Base-by-base conservation (phyloP, 2,797 vertebrate genomes). In the Syngnathus rostellatus region DNA sequence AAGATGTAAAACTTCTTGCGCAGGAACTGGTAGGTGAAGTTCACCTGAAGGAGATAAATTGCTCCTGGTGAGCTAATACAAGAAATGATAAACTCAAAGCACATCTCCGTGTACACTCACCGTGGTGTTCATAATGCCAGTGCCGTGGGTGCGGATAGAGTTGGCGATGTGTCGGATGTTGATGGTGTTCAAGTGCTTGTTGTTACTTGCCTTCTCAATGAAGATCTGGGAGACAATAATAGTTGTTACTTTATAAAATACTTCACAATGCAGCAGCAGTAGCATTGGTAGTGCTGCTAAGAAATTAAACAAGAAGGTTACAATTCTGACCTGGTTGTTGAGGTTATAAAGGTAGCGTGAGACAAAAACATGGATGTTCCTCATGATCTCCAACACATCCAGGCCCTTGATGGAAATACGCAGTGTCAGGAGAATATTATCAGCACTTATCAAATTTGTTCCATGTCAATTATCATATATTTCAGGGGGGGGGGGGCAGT, bases 1-100 rank as follows among this genome's bases (percentile, higher is more conserved):
- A 99, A 99, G 83, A 99, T 99, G 87, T 98, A 99, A 79, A 99
- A 99, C 77, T 99, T 99, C 84, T 99, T 99, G 70, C 93, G 93
- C 80, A 99, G 88, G 87, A 99, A 99, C 71, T 99, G 97, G 85
- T 98, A 99, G 21, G 97, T 99, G 80, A 99, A 99, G 85, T 99
- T 99, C 57, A 99, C 97, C 95, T 98, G 77, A 48, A 9, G 62
- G 41, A 70, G 39, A 25, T 7, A 25, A 25, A 45, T 31, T 31
- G 25, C 25, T 37, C 25, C 0, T 1, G 11, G 11, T 40, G 31
- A 31, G 40, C 17, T 10, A n/a, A 8, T 10, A 3, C 31, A 3
- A 8, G 14, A 5, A 45, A 6, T 50, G 0, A 1, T 17, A 8
- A 71, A 21, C 39, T 51, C 9, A 14, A 50, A 43, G 41, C 61